Conservation (phyloP, 2,888 invertebrate species). For the Rhorus exstirpatorius region DNA sequence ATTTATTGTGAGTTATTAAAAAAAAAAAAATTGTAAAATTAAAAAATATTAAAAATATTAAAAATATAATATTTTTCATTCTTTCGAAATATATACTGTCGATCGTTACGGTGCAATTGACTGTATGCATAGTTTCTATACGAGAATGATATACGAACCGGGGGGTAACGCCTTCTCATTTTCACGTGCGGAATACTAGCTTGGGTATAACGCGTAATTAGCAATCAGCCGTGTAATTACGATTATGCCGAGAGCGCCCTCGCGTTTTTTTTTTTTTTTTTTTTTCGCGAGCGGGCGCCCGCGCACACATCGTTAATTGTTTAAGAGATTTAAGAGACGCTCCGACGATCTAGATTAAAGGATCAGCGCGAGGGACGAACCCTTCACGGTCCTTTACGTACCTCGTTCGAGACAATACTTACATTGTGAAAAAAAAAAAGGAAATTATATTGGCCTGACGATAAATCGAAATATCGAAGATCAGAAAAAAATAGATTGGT, state of each 20-base stretch:
- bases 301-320: slow-evolving; percentile 72
- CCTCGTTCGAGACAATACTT: slow-evolving; percentile 23
- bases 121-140: slow-evolving; percentile 5
- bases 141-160: slow-evolving; percentile 74
- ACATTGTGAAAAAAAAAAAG: slow-evolving; percentile 5
- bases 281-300: not conserved
- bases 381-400: slow-evolving; percentile 14
- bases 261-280: not conserved
- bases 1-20: too few species aligned
- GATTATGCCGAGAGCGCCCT: slow-evolving; percentile 70
- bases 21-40: too few species aligned
- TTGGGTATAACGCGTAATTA: slow-evolving; percentile 73
- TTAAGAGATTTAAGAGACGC: slow-evolving; percentile 76
- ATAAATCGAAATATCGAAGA: too few species aligned
- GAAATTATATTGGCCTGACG: too few species aligned
- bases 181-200: slow-evolving; percentile 71
- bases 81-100: not conserved
- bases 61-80: not conserved
- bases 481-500: not conserved
- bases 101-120: slow-evolving; percentile 8
- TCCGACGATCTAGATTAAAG: slow-evolving; percentile 73
- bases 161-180: slow-evolving; percentile 74
- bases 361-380: slow-evolving; percentile 8
- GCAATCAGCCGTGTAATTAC: slow-evolving; percentile 76
- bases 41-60: too few species aligned